A percentile compares a stretch with the other conserved stretches of the same genome.
Conservation (phyloP, 2,888 invertebrate species). For the Pseudococcus viburni region DNA sequence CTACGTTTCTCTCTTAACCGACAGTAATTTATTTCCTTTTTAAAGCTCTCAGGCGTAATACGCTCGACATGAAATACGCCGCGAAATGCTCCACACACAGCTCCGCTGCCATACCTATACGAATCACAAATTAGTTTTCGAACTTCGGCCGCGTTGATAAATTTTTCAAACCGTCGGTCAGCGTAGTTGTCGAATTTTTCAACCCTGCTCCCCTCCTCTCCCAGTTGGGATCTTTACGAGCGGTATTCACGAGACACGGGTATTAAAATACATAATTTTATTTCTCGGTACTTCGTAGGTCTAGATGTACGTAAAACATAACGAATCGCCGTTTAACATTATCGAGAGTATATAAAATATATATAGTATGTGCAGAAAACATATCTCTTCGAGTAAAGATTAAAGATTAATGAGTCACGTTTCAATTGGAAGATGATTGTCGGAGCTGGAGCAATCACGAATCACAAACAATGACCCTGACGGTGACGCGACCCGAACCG, state of each 20-base stretch:
- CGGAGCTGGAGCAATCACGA: conserved; percentile 60
- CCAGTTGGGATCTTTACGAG: background rate
- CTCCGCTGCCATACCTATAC: background rate
- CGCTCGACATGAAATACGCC: conserved; percentile 52
- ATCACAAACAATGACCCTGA: conserved; percentile 59
- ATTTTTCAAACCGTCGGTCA: background rate
- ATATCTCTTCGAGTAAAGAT: conserved; percentile 35
- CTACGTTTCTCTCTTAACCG: conserved; percentile 13
- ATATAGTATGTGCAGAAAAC: conserved; percentile 39
- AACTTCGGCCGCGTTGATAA: background rate
- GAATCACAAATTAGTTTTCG: conserved; percentile 51
- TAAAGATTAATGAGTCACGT: conserved; percentile 63
- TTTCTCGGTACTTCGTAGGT: background rate
- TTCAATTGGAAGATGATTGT: conserved; percentile 59
- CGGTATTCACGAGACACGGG: background rate
- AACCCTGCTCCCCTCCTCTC: background rate
- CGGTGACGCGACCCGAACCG: conserved; percentile 59
- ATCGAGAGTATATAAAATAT: conserved; percentile 38
- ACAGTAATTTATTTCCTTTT: conserved; percentile 58
- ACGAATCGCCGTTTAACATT: conserved; percentile 52
- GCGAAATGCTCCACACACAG: conserved; percentile 8
- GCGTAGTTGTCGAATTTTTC: conserved; percentile 20
- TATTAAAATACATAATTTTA: conserved; percentile 35
- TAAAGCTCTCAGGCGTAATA: conserved; percentile 51
- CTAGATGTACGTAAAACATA: background rate